These are phyloP conservation scores for Patella pellucida DNA, from an alignment of 2,888 invertebrate species.

Conservation along the genomic window DNA sequence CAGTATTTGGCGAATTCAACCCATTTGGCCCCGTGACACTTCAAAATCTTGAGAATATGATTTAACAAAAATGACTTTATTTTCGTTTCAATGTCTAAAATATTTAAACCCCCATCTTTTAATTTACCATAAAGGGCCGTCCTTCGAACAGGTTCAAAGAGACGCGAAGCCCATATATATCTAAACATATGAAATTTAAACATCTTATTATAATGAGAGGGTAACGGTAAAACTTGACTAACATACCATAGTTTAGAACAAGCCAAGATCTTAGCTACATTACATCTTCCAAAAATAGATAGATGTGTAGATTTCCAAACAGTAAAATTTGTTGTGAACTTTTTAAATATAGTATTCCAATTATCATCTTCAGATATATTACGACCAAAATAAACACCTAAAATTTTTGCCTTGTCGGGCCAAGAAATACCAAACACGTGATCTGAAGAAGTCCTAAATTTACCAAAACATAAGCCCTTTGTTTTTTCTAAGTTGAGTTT, in stretches of 20 bases:
- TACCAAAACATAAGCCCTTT: background rate
- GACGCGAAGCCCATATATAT: background rate
- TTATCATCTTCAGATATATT: conserved; percentile 28
- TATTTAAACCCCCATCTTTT: conserved; percentile 27
- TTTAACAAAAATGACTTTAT: conserved; percentile 19
- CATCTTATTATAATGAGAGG: background rate
- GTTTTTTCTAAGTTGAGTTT: conserved; percentile 23
- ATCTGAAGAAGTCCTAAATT: background rate
- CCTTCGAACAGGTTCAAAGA: conserved; percentile 14
- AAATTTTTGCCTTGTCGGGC: background rate
- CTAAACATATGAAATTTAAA: conserved; percentile 7
- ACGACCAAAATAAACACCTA: conserved; percentile 26
- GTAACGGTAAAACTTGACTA: background rate
- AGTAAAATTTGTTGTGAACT: conserved; percentile 28
- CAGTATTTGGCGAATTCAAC: conserved; percentile 25
- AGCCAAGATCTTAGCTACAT: conserved; percentile 1
- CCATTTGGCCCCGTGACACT: conserved; percentile 26
- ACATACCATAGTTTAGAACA: background rate
- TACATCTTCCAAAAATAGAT: conserved; percentile 5
- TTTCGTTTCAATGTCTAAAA: conserved; percentile 24
- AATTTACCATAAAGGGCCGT: conserved; percentile 23
- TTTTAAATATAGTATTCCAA: conserved; percentile 28
- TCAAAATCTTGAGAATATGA: conserved; percentile 28
- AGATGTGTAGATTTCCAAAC: conserved; percentile 15
- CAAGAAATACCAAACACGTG: background rate